Base-by-base conservation (phyloP, 2,797 vertebrate genomes). In the Paedocypris micromegethes region DNA sequence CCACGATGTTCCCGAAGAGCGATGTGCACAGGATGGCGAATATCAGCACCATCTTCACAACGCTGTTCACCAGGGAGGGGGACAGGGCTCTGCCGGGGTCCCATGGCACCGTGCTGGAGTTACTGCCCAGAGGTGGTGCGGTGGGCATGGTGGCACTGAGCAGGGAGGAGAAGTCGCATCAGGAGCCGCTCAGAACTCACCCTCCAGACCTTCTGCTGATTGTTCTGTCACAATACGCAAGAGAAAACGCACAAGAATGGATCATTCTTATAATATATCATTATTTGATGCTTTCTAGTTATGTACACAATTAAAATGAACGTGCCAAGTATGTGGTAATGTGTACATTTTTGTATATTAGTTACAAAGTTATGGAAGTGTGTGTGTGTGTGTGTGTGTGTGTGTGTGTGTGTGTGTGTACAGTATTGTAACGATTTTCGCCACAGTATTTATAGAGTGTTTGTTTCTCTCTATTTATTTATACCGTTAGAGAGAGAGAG, bases 1-100 rank as follows among this genome's bases (percentile, higher is more conserved):
- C 90, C 62, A 93, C 86, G 43, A 93, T 80, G 41, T 94, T 95
- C 47, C 92, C 92, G 4, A 94, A 87, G 58, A 94, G 79, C 0
- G 93, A 93, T 50, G 86, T 83, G 0, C 89, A 88, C 50, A 94
- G 86, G 3, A 94, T 91, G 68, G 87, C 64, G 0, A 90, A 85
- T 72, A 93, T 91, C 62, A 93, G 85, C 46, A 81, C 79, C 62
- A 93, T 88, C 83, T 89, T 91, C 53, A 88, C 76, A 49, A 76
- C 76, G 9, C 88, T 90, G 83, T 85, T 83, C 0, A 75, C 76
- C 0, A 77, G 54, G n/a, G 85, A 82, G n/a, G 82, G 78, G 74
- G 83, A 79, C 2, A 47, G 45, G 0, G 9, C 54, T 59, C 70
- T 69, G 5, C 48, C 76, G 0, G 77, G 77, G 71, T 86, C 85